Conservation (phyloP, 2,797 vertebrate species). For the Platyrinchus mystaceus region DNA sequence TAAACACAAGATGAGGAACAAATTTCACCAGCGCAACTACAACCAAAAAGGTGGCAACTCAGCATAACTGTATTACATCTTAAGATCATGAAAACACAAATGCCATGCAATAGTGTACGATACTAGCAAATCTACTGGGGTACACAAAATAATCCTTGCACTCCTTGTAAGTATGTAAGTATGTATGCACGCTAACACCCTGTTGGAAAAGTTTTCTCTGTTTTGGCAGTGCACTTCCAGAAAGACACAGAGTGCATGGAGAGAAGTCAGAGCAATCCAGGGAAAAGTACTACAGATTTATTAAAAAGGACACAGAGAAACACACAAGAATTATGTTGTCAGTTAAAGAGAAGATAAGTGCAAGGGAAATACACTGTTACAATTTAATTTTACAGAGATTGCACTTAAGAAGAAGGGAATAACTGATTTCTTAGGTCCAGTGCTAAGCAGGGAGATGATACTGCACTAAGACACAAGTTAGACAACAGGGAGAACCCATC, state of each 20-base stretch:
- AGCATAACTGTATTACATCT: not conserved
- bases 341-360: not conserved
- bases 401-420: not conserved
- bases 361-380: not conserved
- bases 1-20: not conserved
- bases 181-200: not conserved
- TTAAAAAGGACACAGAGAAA: not conserved
- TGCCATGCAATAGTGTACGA: fast-evolving
- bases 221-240: not conserved
- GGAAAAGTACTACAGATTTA: not conserved
- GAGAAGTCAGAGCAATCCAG: not conserved
- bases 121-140: not conserved
- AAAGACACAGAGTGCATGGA: not conserved
- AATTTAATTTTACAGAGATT: not conserved
- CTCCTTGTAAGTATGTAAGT: not conserved
- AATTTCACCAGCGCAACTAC: not conserved
- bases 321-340: not conserved
- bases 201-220: not conserved
- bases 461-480: not conserved
- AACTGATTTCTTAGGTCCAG: not conserved
- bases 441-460: not conserved
- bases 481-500: not conserved
- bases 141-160: not conserved
- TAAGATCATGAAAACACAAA: not conserved
- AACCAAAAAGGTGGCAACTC: not conserved